Base-by-base conservation (phyloP, 2,113 vertebrate genomes). In the Phycodurus eques region DNA sequence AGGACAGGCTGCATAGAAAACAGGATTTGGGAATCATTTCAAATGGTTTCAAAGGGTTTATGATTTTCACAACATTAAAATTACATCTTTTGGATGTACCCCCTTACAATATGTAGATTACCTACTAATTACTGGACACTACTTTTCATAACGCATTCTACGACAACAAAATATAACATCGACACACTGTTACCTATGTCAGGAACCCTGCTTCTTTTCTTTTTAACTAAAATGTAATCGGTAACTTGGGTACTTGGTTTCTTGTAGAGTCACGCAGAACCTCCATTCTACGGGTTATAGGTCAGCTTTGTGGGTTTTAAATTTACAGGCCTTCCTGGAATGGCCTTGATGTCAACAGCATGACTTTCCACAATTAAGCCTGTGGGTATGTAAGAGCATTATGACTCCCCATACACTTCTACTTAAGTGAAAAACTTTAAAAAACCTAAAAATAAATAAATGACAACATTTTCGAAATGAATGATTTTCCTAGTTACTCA, bases 241-340 rank as follows among this genome's bases (percentile, higher is more conserved):
- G 71, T 84, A 70, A 87, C 78, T 27, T 8, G 77, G 31, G 74
- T 81, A 86, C 53, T 60, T 76, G 17, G 7, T 68, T 64, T 80
- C 27, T 20, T 63, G 27, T 27, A 54, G 46, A 27, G 62, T 70
- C 27, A n/a, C 19, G 35, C 13, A 70, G 49, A 60, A 62, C 53
- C 43, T 68, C 31, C 22, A 17, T 70, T 82, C 33, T 7, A 2
- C 42, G 39, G 61, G 67, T 84, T 80, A 80, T 70, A 69, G 80
- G 67, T 80, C 64, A 80, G 53, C 20, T 72, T 12, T 19, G 49
- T 57, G 49, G 76, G 71, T 82, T 85, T 85, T 72, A 76, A 62
- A 83, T 82, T 84, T 62, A 78, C 80, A 85, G 68, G 33, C 35
- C 35, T 78, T 70, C n/a, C 39, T 42, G 49, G 66, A 6, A 17